Evolutionary conservation across 2,797 vertebrate species (phyloP), one percentile per base, ranked within the genome.

Genomic region (Leptoclinus maculatus): DNA sequence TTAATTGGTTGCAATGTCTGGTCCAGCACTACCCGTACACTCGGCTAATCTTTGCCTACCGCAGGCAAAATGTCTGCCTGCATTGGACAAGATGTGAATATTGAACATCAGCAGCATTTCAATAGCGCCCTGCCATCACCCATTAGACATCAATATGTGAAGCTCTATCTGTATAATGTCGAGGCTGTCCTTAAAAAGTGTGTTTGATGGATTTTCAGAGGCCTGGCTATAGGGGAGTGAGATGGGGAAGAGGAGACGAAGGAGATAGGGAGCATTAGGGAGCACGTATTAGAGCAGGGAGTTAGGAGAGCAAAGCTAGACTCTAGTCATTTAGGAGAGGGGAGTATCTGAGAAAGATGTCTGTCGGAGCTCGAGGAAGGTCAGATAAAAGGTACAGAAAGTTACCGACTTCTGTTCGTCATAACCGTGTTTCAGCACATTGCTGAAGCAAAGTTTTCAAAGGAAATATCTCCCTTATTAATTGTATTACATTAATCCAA

Each of bases 61-160:
- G 47, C 83, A 87, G 76, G 82, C 83, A 74, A 83, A 86, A 78
- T 70, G 74, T 88, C 84, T 78, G 86, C 79, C 73, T 65, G 73
- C 77, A 53, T 39, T 12, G 69, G 76, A 87, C 86, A 85, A 85
- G 77, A 83, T 74, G 83, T 67, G 85, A 87, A 86, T 83, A 84
- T 90, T 87, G 88, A 93, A 80, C 71, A 87, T 83, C 83, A 21
- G 88, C 78, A 77, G 87, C 85, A 53, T 87, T 71, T 87, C 80
- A 79, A 72, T 80, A 79, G 72, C 84, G 85, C 78, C 2, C 78
- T 87, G 88, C 85, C 81, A 53, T 81, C 39, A 36, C 73, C 81
- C 74, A 86, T 90, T 87, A 89, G 79, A 84, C 87, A 82, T 88
- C 77, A 76, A 83, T 79, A 86, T 76, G 79, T 79, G 79, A 69